Percentiles rank a stretch among this genome's conserved stretches.
phyloP scores from a whole-genome alignment of 2,888 invertebrate genomes.

The Agrochola lota region DNA sequence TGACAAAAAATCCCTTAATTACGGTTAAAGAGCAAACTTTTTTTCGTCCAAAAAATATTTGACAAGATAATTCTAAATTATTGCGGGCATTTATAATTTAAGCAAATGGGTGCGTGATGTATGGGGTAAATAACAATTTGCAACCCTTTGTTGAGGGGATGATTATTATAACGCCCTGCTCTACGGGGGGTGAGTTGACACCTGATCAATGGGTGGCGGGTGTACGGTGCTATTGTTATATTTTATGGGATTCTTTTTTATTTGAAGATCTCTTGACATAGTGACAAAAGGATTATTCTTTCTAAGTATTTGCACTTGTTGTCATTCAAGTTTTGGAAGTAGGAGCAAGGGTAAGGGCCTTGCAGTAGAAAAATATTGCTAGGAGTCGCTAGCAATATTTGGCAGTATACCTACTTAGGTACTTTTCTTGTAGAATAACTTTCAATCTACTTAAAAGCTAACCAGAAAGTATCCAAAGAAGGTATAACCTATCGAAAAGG shows the following conservation, averaged over 20 bases:
- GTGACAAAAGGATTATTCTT: conserved; percentile 25
- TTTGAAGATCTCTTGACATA: conserved; percentile 48
- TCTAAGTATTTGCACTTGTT: conserved; percentile 12
- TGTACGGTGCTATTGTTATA: conserved; percentile 68
- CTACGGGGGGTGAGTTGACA: conserved; percentile 77
- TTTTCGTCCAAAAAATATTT: conserved; percentile 48
- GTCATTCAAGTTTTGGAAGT: neutral
- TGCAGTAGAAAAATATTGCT: neutral
- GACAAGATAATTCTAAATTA: conserved; percentile 88
- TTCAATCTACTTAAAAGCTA: neutral
- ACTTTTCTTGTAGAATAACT: neutral
- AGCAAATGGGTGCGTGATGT: conserved; percentile 84
- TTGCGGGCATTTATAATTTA: conserved; percentile 84
- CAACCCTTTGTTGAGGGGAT: conserved; percentile 85
- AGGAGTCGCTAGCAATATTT: neutral
- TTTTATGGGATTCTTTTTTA: conserved; percentile 58
- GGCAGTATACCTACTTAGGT: neutral
- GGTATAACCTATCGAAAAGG: neutral
- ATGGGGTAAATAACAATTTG: conserved; percentile 89
- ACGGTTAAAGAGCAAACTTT: neutral
- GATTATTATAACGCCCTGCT: conserved; percentile 79
- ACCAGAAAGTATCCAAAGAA: too few species aligned
- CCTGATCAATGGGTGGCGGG: conserved; percentile 82
- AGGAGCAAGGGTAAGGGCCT: neutral
- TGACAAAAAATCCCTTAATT: too few species aligned